Evolutionary conservation across 1,140 invertebrate species (phyloP), one percentile per base, ranked within the genome.

Genomic region (Pararge aegeria): DNA sequence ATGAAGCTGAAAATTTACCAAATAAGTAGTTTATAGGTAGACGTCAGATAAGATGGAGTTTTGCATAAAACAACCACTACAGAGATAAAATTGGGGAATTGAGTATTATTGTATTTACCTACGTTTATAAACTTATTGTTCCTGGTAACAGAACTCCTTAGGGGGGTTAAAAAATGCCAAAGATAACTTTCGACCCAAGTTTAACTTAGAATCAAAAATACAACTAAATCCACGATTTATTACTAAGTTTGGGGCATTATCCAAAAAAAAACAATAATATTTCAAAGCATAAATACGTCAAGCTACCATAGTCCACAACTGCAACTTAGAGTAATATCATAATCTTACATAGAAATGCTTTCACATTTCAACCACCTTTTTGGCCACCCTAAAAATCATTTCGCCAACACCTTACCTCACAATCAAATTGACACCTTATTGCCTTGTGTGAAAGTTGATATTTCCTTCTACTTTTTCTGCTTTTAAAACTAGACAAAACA

Each of bases 271-370:
- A 60, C 30, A 49, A n/a, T n/a, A 52, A 64, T 75, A 65, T 69
- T 65, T 65, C 64, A 73, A 73, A 80, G 70, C 66, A 60, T 75
- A 68, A 74, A 68, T 60, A 64, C 66, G 63, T 68, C 55, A 61
- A 55, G 53, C 20, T 27, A 12, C 30, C 30, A n/a, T 34, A 34
- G 10, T 12, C 53, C 57, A 68, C 70, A 67, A 74, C 64, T 70
- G 63, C 61, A 73, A 72, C 68, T 79, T 71, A 76, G 67, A 66
- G 69, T 66, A 74, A 86, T 85, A 85, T 80, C 81, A 84, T 88
- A 86, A 86, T 85, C 83, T 82, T 83, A 88, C 85, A 88, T 46
- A 64, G 83, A 84, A 88, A 88, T 88, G 85, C 85, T 88, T 80
- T 88, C 74, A 86, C 78, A 80, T 80, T 77, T 73, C 75, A 64